Base-by-base conservation (phyloP, 1,140 invertebrate genomes). In the Cotesia chilonis region DNA sequence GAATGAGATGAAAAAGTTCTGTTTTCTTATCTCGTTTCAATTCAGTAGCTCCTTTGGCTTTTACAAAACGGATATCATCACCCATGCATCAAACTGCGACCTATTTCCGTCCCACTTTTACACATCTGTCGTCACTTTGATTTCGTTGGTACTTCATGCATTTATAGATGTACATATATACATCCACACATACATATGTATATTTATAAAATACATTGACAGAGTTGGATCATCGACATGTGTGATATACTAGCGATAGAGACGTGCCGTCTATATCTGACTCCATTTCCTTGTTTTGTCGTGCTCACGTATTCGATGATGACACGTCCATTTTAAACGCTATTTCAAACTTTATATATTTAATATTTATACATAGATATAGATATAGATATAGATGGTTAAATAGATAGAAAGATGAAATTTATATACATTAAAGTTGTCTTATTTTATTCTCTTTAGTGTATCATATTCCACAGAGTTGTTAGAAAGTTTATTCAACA, bases 81-180 rank as follows among this genome's bases (percentile, higher is more conserved):
- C 65, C n/a, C 72, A 60, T 71, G 74, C 67, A 74, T 72, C 63
- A 70, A 72, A 68, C 69, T 68, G 10, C 74, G 80, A 79, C 76
- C 80, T 76, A 76, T 80, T 80, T 81, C 76, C 77, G 77, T 76
- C 74, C 76, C 78, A 81, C 80, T 81, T 81, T 81, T 77, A 79
- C 78, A 74, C 79, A 78, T 81, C 75, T 76, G 75, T 70, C 75
- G 77, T 73, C 78, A 79, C 77, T 55, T 20, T 74, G 77, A 81
- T 81, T 81, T 47, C 77, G 74, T 77, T 74, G 75, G 61, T 67
- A 67, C 69, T 72, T 68, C 68, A 68, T 61, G 41, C 3, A 41
- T 68, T 59, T 68, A 55, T 70, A 12, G 52, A 68, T 71, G 59
- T 67, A 74, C 68, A 14, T 9, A 38, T 64, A 51, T 7, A 20